Conservation (phyloP, 2,888 invertebrate genomes). For the Drosophila subquinaria region DNA sequence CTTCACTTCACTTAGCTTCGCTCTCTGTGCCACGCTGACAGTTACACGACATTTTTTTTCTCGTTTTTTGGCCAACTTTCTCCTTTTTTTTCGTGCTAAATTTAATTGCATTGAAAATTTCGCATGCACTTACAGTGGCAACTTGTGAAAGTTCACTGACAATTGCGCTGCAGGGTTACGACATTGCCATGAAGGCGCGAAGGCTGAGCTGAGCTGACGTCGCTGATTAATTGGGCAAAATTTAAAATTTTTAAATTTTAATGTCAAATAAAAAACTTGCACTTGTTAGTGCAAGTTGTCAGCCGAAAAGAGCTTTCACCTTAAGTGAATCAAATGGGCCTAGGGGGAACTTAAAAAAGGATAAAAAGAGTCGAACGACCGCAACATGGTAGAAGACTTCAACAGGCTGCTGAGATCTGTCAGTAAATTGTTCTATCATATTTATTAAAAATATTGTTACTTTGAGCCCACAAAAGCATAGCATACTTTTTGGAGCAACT, state of each 20-base stretch:
- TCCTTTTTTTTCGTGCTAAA: conserved; percentile 58
- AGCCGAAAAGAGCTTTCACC: conserved; percentile 31
- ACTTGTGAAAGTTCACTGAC: conserved; percentile 64
- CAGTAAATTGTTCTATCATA: not conserved
- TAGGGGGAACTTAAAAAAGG: not conserved
- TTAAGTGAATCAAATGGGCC: conserved; percentile 36
- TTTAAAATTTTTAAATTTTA: conserved; percentile 72
- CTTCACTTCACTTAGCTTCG: conserved; percentile 48
- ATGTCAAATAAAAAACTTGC: conserved; percentile 59
- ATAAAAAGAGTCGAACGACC: not conserved
- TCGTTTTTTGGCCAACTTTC: conserved; percentile 44
- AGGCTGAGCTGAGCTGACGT: conserved; percentile 48
- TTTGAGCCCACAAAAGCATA: not conserved
- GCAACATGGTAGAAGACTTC: not conserved
- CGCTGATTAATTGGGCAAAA: conserved; percentile 73
- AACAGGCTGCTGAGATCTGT: conserved; percentile 7
- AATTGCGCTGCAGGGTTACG: conserved; percentile 41
- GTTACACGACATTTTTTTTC: conserved; percentile 67
- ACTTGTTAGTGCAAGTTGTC: conserved; percentile 49
- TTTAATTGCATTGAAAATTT: conserved; percentile 80
- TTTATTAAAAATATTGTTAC: not conserved
- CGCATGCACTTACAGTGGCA: conserved; percentile 60
- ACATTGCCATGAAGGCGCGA: not conserved
- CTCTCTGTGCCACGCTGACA: conserved; percentile 61
- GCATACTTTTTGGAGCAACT: conserved; percentile 1